A percentile compares a stretch with the other conserved stretches of the same genome.
Conservation (phyloP, 2,888 invertebrate species). For the Neoascia interrupta region DNA sequence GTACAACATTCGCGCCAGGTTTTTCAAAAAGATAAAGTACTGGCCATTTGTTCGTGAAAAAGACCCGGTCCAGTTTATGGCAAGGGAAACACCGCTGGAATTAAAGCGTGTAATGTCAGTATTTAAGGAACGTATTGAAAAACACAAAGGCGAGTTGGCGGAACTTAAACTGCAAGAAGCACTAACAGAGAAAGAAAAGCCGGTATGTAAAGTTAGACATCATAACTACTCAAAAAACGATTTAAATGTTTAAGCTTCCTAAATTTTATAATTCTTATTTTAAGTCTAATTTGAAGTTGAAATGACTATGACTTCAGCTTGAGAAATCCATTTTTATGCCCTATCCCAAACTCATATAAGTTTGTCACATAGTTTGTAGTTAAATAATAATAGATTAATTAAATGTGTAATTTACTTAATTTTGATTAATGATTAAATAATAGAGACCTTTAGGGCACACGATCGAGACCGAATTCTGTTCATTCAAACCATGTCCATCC, state of each 20-base stretch:
- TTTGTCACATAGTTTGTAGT: too few relatives aligned
- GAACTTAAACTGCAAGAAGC: slow-evolving; percentile 91
- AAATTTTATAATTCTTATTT: neutral
- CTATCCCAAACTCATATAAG: too few relatives aligned
- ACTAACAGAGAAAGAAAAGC: slow-evolving; percentile 90
- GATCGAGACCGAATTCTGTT: too few relatives aligned
- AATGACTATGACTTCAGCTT: too few relatives aligned
- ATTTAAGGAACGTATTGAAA: slow-evolving; percentile 93
- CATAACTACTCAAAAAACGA: neutral
- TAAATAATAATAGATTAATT: too few relatives aligned
- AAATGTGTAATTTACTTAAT: too few relatives aligned
- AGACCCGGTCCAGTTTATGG: slow-evolving; percentile 83
- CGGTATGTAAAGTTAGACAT: slow-evolving; percentile 82
- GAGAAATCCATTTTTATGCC: too few relatives aligned
- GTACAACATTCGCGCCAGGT: slow-evolving; percentile 91
- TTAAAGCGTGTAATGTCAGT: slow-evolving; percentile 94
- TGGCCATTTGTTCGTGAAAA: slow-evolving; percentile 83
- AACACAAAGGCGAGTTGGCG: slow-evolving; percentile 93
- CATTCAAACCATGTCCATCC: too few relatives aligned
- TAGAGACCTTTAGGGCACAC: too few relatives aligned
- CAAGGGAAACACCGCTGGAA: slow-evolving; percentile 88
- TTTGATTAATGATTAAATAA: too few relatives aligned
- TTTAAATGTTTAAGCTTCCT: too few relatives aligned
- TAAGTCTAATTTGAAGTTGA: too few relatives aligned
- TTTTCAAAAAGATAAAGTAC: slow-evolving; percentile 96